These are phyloP conservation scores for Grantiella picta DNA, from an alignment of 2,113 vertebrate genomes.

Conservation along the genomic window DNA sequence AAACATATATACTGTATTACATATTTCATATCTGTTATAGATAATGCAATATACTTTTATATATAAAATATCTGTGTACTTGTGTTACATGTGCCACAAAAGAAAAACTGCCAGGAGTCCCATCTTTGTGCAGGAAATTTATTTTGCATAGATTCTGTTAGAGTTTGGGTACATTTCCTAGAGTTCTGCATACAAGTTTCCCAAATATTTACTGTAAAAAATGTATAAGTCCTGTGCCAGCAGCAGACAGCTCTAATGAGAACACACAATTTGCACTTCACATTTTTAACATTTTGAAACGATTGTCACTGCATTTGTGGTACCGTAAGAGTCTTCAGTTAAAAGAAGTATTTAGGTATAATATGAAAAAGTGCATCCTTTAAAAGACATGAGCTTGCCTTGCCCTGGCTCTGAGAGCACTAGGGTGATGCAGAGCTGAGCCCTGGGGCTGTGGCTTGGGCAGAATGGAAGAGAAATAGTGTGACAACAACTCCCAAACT, in stretches of 20 bases:
- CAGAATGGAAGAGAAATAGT: background rate
- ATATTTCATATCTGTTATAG: background rate
- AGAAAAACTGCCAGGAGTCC: background rate
- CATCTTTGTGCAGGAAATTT: background rate
- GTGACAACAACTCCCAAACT: background rate
- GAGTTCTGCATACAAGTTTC: background rate
- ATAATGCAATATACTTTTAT: background rate
- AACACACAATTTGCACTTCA: background rate
- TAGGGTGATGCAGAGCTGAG: background rate
- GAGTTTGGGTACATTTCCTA: background rate
- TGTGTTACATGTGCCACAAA: background rate
- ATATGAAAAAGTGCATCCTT: background rate
- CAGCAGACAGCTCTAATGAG: background rate
- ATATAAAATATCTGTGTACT: background rate
- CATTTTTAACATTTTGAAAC: background rate
- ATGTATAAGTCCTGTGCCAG: fast-evolving
- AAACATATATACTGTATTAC: background rate
- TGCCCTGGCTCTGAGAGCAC: background rate
- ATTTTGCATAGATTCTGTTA: conserved; percentile 4
- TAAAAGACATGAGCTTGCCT: background rate
- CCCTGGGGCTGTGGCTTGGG: background rate
- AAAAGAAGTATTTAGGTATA: background rate
- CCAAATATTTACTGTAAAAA: background rate
- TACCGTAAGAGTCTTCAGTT: background rate
- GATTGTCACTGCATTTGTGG: background rate